Base-by-base conservation (phyloP, 2,113 vertebrate species). In the Psettodes erumei region DNA sequence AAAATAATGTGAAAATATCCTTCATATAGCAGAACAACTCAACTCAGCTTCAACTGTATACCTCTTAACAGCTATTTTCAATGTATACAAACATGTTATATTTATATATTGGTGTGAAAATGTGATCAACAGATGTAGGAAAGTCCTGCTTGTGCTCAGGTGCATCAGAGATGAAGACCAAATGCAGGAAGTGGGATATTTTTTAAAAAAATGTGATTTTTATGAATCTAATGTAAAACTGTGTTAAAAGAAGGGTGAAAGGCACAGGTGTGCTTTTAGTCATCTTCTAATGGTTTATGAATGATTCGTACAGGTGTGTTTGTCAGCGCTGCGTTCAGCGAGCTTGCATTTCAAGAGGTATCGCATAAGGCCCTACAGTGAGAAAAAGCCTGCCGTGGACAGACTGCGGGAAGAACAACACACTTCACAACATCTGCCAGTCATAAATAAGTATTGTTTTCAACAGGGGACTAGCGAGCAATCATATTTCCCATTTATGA, bases 251-350 rank as follows among this genome's bases (percentile, higher is more conserved):
- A 25, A 32, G 71, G 27, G 60, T 25, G 21, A 63, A 55, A 66
- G 58, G 61, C 47, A 1, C 60, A 50, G 74, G 61, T 64, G 67
- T 6, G 11, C 33, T 66, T 70, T 71, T 33, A 71, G 75, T 81
- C 53, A 40, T 38, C 56, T 48, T 58, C 35, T 48, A 33, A 87
- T 86, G 62, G 53, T 84, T 90, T 71, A 84, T 81, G 63, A 82
- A 87, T 80, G 83, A 89, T 81, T 47, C 5, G 5, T 68, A 62
- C 69, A 77, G 65, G 72, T 83, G 65, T 73, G 64, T 38, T 32
- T 74, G 43, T 67, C 55, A 37, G 42, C 28, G 30, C 69, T 61
- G 38, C 54, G 69, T 45, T 32, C 75, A 79, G 67, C 42, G n/a
- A 77, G 56, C 43, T 87, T 77, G 47, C 25, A 23, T 86, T 81